phyloP scores from a whole-genome alignment of 2,797 vertebrate genomes.

The Podarcis lilfordi region DNA sequence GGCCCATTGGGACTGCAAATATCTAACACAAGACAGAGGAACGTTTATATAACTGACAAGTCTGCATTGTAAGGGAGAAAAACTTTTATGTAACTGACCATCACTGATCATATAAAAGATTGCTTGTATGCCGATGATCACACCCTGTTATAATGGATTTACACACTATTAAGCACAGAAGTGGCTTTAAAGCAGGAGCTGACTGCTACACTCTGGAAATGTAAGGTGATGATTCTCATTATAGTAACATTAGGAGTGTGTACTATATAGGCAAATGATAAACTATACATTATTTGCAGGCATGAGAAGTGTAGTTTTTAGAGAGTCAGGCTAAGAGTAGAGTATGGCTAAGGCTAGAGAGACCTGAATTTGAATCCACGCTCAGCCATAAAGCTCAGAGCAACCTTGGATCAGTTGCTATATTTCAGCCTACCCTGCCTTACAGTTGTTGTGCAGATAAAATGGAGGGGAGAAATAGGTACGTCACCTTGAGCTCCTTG shows the following conservation, averaged over 20 bases:
- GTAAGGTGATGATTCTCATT: not conserved
- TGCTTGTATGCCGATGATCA: not conserved
- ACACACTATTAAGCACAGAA: not conserved
- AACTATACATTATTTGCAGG: no score
- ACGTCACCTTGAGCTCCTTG: no score
- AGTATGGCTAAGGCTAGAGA: not conserved
- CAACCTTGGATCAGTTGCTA: not conserved
- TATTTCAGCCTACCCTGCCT: no score
- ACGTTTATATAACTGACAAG: conserved; percentile 2
- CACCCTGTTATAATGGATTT: not conserved
- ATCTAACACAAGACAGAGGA: not conserved
- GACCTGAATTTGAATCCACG: not conserved
- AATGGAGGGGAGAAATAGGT: no score
- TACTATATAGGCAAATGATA: not conserved
- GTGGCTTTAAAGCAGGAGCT: not conserved
- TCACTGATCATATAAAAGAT: not conserved
- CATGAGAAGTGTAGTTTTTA: not conserved
- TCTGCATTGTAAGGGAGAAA: not conserved
- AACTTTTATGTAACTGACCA: not conserved
- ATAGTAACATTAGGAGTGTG: no score
- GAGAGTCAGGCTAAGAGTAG: not conserved
- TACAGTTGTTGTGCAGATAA: no score
- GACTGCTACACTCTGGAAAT: not conserved
- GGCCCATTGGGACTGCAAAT: not conserved
- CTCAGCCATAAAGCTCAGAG: not conserved